These are phyloP conservation scores for mouse (Mus musculus) DNA, from an alignment of 2,113 vertebrate species.

Conservation along the genomic window DNA sequence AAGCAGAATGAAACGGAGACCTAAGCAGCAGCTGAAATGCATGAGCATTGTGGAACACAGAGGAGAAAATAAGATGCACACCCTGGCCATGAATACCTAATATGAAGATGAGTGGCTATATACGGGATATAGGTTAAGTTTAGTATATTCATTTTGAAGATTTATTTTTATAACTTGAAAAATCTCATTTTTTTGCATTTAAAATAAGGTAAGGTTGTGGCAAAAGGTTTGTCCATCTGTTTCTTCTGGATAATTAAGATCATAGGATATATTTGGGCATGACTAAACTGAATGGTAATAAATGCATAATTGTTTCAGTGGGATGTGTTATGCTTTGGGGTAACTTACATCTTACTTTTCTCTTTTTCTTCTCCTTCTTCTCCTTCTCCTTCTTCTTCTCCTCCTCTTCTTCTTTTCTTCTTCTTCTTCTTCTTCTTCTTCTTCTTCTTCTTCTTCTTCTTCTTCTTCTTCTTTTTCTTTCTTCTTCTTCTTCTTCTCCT, in stretches of 20 bases:
- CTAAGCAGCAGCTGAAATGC: slow-evolving; percentile 18
- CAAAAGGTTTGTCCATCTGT: slow-evolving; percentile 52
- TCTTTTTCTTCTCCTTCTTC: not conserved
- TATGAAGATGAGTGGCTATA: not conserved
- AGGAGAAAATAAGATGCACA: not conserved
- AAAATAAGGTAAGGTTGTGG: slow-evolving; percentile 44
- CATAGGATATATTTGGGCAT: slow-evolving; percentile 40
- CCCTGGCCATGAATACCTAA: not conserved
- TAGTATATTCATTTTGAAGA: slow-evolving; percentile 47
- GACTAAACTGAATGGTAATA: slow-evolving; percentile 30
- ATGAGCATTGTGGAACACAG: not conserved
- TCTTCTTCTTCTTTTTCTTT: too few relatives aligned
- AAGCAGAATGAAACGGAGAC: slow-evolving; percentile 65
- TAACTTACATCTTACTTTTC: not conserved
- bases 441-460: too few relatives aligned
- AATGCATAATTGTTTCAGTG: not conserved
- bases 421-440: too few relatives aligned
- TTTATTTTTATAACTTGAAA: slow-evolving; percentile 47
- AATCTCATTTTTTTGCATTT: slow-evolving; percentile 50
- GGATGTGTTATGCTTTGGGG: not conserved
- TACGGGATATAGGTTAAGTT: slow-evolving; percentile 17
- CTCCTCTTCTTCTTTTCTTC: too few relatives aligned
- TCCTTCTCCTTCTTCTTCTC: too few relatives aligned
- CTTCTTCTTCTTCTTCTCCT: too few relatives aligned
- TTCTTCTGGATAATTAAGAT: slow-evolving; percentile 49